Percentiles rank a stretch among this genome's conserved stretches.
These are phyloP conservation scores for Drosophila testacea DNA, from an alignment of 2,888 invertebrate species.

Conservation along the genomic window DNA sequence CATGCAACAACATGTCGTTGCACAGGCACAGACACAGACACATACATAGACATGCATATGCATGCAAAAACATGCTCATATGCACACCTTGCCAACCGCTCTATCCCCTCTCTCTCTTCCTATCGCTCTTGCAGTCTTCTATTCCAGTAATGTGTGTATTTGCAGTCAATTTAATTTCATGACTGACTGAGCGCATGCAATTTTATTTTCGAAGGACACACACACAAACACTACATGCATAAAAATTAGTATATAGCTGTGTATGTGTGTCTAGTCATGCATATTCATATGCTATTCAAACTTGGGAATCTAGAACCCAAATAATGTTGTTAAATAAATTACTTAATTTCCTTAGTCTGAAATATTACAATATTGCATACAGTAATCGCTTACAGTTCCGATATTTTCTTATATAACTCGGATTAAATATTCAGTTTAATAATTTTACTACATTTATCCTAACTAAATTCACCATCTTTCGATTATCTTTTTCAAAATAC, in stretches of 20 bases:
- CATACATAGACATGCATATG: constrained; percentile 34
- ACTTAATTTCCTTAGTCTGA: constrained; percentile 56
- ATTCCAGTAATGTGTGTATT: constrained; percentile 63
- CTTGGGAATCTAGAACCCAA: constrained; percentile 40
- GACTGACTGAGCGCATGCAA: constrained; percentile 82
- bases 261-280: constrained; percentile 47
- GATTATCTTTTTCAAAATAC: not conserved
- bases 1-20: constrained; percentile 74
- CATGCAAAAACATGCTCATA: constrained; percentile 41
- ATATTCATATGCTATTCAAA: constrained; percentile 60
- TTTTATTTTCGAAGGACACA: constrained; percentile 76
- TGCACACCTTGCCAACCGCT: constrained; percentile 62
- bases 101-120: not conserved
- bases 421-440: no score
- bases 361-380: not conserved
- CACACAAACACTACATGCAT: constrained; percentile 33
- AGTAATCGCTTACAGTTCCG: not conserved
- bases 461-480: not conserved
- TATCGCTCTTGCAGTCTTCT: constrained; percentile 27
- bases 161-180: constrained; percentile 84
- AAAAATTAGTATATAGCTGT: not conserved
- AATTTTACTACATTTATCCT: not conserved
- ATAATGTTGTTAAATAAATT: constrained; percentile 71
- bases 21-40: constrained; percentile 29
- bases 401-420: not conserved